These are phyloP conservation scores for Thelaira solivaga DNA, from an alignment of 2,888 invertebrate genomes.

Conservation along the genomic window DNA sequence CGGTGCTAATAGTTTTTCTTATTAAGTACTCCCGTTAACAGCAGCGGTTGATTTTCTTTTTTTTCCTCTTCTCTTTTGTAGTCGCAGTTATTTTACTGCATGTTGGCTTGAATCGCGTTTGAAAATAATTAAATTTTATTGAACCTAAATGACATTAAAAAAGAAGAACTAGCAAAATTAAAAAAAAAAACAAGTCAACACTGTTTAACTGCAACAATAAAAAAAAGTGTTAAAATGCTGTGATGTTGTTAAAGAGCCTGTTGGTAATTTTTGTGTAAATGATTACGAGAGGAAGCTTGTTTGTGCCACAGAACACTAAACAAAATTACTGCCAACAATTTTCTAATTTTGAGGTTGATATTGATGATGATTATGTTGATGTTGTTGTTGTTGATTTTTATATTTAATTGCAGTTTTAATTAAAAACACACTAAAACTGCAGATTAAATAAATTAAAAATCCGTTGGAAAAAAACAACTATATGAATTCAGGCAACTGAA, in stretches of 20 bases:
- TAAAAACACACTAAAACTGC: slow-evolving; percentile 66
- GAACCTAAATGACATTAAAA: slow-evolving; percentile 58
- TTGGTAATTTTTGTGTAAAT: background rate
- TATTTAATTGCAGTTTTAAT: slow-evolving; percentile 66
- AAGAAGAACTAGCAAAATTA: background rate
- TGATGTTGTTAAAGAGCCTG: background rate
- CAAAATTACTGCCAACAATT: slow-evolving; percentile 26
- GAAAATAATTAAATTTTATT: slow-evolving; percentile 63
- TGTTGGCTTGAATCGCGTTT: slow-evolving; percentile 36
- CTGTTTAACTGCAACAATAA: slow-evolving; percentile 34
- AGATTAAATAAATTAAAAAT: slow-evolving; percentile 62
- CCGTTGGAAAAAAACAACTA: background rate
- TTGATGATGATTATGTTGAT: background rate
- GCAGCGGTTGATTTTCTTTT: background rate
- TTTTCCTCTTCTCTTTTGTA: background rate
- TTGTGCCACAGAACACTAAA: background rate
- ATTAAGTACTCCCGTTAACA: slow-evolving; percentile 18
- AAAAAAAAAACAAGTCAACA: background rate
- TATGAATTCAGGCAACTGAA: slow-evolving; percentile 19
- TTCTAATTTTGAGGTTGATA: slow-evolving; percentile 23
- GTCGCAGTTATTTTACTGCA: background rate
- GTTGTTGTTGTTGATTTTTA: slow-evolving; percentile 15
- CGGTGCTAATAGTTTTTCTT: background rate
- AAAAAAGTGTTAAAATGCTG: slow-evolving; percentile 21
- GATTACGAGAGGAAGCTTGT: background rate